Percentiles rank a stretch among this genome's conserved stretches.
phyloP scores from a whole-genome alignment of 2,888 invertebrate genomes.

The Prenolepis imparis region DNA sequence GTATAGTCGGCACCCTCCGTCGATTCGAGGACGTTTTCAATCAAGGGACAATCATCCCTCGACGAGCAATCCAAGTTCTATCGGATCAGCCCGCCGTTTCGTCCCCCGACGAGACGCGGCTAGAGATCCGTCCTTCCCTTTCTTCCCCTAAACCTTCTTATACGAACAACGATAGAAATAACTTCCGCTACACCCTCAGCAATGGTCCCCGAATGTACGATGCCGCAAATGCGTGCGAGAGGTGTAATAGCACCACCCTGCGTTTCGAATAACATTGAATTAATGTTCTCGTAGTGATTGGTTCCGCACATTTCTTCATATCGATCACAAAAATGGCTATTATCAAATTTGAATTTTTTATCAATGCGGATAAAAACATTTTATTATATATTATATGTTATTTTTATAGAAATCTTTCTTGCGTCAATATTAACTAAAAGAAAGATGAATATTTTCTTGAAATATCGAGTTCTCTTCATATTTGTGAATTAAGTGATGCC shows the following conservation, averaged over 20 bases:
- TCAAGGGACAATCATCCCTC: conserved; percentile 81
- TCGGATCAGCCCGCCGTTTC: conserved; percentile 72
- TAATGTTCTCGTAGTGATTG: conserved; percentile 23
- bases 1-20: conserved; percentile 66
- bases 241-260: conserved; percentile 24
- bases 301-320: conserved; percentile 12
- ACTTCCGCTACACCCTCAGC: conserved; percentile 33
- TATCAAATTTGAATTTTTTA: neutral
- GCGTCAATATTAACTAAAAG: neutral
- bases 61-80: conserved; percentile 78
- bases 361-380: neutral
- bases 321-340: conserved; percentile 16
- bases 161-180: conserved; percentile 49
- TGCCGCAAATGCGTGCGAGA: conserved; percentile 39
- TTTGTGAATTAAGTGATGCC: neutral
- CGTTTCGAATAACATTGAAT: conserved; percentile 18
- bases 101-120: conserved; percentile 63
- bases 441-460: neutral
- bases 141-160: conserved; percentile 17
- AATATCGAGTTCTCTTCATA: neutral
- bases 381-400: neutral
- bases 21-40: conserved; percentile 77
- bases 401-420: neutral
- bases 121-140: conserved; percentile 30
- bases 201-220: conserved; percentile 38